These are phyloP conservation scores for Paradisaea rubra DNA, from an alignment of 2,113 vertebrate species.

Conservation along the genomic window DNA sequence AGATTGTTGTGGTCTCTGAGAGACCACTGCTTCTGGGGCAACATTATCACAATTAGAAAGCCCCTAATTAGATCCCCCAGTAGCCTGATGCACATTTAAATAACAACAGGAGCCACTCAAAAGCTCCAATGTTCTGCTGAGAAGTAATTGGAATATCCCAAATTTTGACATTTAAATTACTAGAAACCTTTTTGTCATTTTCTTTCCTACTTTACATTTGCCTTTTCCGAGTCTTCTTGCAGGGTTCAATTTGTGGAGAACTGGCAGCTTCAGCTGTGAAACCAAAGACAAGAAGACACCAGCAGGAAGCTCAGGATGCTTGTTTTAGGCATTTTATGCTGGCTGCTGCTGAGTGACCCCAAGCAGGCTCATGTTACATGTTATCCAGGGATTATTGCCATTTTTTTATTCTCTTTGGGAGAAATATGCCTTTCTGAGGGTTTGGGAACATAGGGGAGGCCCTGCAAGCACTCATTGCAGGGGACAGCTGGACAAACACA, in stretches of 20 bases:
- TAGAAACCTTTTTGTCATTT: neutral
- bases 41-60: neutral
- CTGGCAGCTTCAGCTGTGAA: neutral
- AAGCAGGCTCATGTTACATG: neutral
- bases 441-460: neutral
- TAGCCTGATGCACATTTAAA: neutral
- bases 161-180: neutral
- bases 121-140: neutral
- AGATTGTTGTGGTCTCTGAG: neutral
- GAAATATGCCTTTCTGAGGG: neutral
- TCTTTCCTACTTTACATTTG: neutral
- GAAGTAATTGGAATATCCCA: neutral
- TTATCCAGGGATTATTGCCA: neutral
- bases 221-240: rapidly evolving
- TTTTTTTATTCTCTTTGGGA: neutral
- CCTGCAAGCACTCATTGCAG: neutral
- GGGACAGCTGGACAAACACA: neutral
- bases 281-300: neutral
- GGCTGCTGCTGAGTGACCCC: neutral
- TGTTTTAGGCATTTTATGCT: neutral
- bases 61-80: neutral
- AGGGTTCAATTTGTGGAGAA: neutral
- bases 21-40: rapidly evolving
- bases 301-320: neutral
- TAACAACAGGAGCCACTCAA: neutral